Base-by-base conservation (phyloP, 2,113 vertebrate genomes). In the Bufo gargarizans region DNA sequence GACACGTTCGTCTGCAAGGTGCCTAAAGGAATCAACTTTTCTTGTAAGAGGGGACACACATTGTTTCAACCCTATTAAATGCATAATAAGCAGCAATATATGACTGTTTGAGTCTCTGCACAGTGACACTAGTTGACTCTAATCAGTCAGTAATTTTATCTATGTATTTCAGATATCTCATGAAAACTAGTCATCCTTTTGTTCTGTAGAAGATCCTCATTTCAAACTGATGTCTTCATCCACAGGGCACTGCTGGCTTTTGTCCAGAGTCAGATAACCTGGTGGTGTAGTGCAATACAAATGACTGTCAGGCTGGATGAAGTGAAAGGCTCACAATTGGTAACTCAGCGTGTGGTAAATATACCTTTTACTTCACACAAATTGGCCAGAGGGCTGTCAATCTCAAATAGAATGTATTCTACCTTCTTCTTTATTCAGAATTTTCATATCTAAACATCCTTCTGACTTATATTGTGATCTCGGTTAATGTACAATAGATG, bases 201-300 rank as follows among this genome's bases (percentile, higher is more conserved):
- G 45, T 82, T 82, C 76, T 79, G 43, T 45, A 79, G 22, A 80
- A 61, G 80, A 69, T 49, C 20, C 45, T 22, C 0, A 45, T 88
- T 84, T 77, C 43, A 72, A 20, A 17, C 61, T 22, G 47, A 88
- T 83, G 43, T 65, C 87, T 82, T 84, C 55, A 88, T 88, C 69
- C 47, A 83, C 13, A 59, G 20, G 69, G 71, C 49, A 77, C 47
- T 65, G 56, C 55, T 88, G 69, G 67, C 69, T 74, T 58, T 17
- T 63, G 69, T 50, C 79, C 79, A 88, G 67, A 19, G 82, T 82
- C 79, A 88, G 86, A 87, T 87, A 87, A 67, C 33, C 5, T 5
- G 61, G 63, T 74, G 43, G 43, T n/a, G 14, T 74, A 82, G 20
- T 59, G 45, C 67, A 50, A 69, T 10, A 74, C 65, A 76, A 50